Evolutionary conservation across 2,888 invertebrate genomes (phyloP).

Genomic region (Eilema depressum): DNA sequence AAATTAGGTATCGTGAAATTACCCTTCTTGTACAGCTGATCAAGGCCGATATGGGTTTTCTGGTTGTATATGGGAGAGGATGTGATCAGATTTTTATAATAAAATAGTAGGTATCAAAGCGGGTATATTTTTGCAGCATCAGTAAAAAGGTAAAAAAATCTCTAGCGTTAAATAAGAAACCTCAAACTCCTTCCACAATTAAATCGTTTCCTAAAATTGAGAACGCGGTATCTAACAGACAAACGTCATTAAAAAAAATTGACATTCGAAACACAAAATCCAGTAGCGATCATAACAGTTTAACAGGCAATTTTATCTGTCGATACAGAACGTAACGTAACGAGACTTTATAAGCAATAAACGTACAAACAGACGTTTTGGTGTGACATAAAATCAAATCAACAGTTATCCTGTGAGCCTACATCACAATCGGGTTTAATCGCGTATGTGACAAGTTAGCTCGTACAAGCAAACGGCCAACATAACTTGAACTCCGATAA

Average conservation of each 20-base stretch:
- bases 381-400: slow-evolving; percentile 87
- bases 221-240: slow-evolving; percentile 54
- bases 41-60: too few relatives aligned
- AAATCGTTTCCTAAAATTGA: slow-evolving; percentile 36
- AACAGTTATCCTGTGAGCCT: slow-evolving; percentile 86
- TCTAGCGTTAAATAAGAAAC: background rate
- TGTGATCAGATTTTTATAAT: too few relatives aligned
- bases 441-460: slow-evolving; percentile 86
- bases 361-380: slow-evolving; percentile 85
- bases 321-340: slow-evolving; percentile 79
- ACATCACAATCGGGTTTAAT: slow-evolving; percentile 87
- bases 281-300: slow-evolving; percentile 80
- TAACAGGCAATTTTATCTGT: slow-evolving; percentile 82
- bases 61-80: too few relatives aligned
- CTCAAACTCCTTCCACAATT: slow-evolving; percentile 10
- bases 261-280: slow-evolving; percentile 69
- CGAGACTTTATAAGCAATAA: slow-evolving; percentile 85
- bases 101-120: too few relatives aligned
- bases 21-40: too few relatives aligned
- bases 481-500: slow-evolving; percentile 57
- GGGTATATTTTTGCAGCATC: too few relatives aligned
- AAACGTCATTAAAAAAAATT: slow-evolving; percentile 64
- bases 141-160: too few relatives aligned
- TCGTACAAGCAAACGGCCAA: slow-evolving; percentile 74
- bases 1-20: too few relatives aligned